These are phyloP conservation scores for Ceraclea dissimilis DNA, from an alignment of 2,888 invertebrate species.

Conservation along the genomic window DNA sequence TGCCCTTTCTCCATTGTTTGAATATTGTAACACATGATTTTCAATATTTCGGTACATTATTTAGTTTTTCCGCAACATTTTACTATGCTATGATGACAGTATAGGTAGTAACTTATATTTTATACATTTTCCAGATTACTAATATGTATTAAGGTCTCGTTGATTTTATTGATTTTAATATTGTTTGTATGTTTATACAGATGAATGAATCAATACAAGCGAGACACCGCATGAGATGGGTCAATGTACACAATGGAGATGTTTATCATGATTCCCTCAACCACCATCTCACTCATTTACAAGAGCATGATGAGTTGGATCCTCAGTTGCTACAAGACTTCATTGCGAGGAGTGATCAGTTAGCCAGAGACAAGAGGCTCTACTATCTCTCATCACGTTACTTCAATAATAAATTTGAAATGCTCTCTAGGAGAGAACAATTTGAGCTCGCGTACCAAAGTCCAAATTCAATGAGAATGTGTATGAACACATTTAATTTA, in stretches of 20 bases:
- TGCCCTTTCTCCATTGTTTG: no score
- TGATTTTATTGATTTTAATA: no score
- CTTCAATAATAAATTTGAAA: slow-evolving; percentile 19
- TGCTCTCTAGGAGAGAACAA: slow-evolving; percentile 17
- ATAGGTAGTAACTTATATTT: no score
- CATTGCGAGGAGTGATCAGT: slow-evolving; percentile 36
- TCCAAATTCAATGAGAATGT: slow-evolving; percentile 35
- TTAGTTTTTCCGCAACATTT: no score
- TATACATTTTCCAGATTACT: no score
- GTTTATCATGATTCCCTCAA: slow-evolving; percentile 26
- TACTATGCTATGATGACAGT: no score
- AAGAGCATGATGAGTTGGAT: slow-evolving; percentile 9
- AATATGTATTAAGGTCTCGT: no score
- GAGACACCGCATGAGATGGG: slow-evolving; percentile 20
- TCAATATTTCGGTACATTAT: no score
- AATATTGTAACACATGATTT: no score
- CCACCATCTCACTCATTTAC: slow-evolving; percentile 8
- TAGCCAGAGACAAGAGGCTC: slow-evolving; percentile 33
- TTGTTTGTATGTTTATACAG: not conserved
- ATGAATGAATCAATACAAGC: slow-evolving; percentile 7
- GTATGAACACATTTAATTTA: slow-evolving; percentile 32
- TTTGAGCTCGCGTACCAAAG: slow-evolving; percentile 34
- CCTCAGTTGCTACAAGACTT: slow-evolving; percentile 36
- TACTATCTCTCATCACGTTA: slow-evolving; percentile 24
- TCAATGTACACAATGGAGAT: slow-evolving; percentile 2